Evolutionary conservation across 2,888 invertebrate genomes (phyloP).

Genomic region (Itoplectis maculator): DNA sequence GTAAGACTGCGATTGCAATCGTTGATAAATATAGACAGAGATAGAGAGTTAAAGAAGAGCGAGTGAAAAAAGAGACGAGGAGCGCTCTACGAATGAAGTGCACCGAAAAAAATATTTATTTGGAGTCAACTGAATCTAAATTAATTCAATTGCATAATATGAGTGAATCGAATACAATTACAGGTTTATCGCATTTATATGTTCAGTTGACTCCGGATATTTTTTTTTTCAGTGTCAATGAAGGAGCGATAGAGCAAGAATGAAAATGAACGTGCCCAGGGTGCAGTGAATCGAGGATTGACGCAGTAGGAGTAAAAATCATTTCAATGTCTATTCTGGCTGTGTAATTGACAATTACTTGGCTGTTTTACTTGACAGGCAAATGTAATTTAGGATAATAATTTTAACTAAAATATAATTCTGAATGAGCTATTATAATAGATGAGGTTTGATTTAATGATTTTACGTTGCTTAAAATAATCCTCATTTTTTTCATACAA

Average conservation of each 20-base stretch:
- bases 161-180: too few relatives aligned
- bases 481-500: neutral
- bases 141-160: too few relatives aligned
- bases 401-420: too few relatives aligned
- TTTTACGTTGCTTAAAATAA: neutral
- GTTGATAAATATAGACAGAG: constrained; percentile 19
- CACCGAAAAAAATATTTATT: constrained; percentile 3
- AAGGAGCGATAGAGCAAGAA: constrained; percentile 30
- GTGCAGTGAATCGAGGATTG: constrained; percentile 23
- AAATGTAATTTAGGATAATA: neutral
- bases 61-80: constrained; percentile 15
- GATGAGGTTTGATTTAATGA: neutral
- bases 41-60: constrained; percentile 6
- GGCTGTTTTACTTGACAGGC: neutral
- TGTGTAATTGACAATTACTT: neutral
- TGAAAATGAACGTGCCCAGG: constrained; percentile 41
- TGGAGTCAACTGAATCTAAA: neutral
- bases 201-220: too few relatives aligned
- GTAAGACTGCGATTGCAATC: neutral
- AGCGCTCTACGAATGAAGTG: constrained; percentile 21
- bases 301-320: neutral
- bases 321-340: neutral
- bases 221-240: neutral
- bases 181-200: too few relatives aligned
- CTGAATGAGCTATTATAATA: neutral